Base-by-base conservation (phyloP, 2,888 invertebrate genomes). In the Eueremaeus valkanovi region DNA sequence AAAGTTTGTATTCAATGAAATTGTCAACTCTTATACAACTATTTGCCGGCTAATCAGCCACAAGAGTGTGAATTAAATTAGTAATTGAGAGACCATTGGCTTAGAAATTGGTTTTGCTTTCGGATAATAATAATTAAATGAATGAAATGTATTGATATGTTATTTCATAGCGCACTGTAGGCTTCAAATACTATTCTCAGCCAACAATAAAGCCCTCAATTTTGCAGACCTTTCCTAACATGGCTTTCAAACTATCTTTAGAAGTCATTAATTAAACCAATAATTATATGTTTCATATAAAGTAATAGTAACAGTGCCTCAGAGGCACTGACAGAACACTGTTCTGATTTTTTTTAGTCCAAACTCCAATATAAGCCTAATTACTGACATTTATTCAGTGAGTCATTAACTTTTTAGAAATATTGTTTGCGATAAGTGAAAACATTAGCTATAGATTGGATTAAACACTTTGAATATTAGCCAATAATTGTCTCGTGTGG, bases 331-430 rank as follows among this genome's bases (percentile, higher is more conserved):
- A 45, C 9, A 45, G 45, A 16, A 13, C 45, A 45, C 18, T 11
- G 45, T 45, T 45, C 18, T 45, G 45, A 3, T 16, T 45, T 45
- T 45, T 45, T 11, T 6, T 11, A 11, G 9, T 16, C 16, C 45
- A 45, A 18, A 11, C 18, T 16, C 16, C 45, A 45, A 58, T 58
- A 24, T 55, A 29, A 58, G 18, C 29, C 58, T 58, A 58, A 58
- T 58, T 58, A 58, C 31, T 16, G 58, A 5, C 58, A 58, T 58
- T 18, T 58, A 58, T 58, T 58, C 29, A 58, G 29, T 58, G 21
- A 51, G 5, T 21, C 45, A 11, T 16, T 13, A 3, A 45, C 45
- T 8, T 36, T 5, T 5, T 11, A 36, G 36, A 36, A 36, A 36
- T 36, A 36, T 45, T 3, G 3, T 16, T 45, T 45, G 9, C 18